Percentiles rank a stretch among this genome's conserved stretches.
These are phyloP conservation scores for Meriones unguiculatus DNA, from an alignment of 2,113 vertebrate species.

Conservation along the genomic window DNA sequence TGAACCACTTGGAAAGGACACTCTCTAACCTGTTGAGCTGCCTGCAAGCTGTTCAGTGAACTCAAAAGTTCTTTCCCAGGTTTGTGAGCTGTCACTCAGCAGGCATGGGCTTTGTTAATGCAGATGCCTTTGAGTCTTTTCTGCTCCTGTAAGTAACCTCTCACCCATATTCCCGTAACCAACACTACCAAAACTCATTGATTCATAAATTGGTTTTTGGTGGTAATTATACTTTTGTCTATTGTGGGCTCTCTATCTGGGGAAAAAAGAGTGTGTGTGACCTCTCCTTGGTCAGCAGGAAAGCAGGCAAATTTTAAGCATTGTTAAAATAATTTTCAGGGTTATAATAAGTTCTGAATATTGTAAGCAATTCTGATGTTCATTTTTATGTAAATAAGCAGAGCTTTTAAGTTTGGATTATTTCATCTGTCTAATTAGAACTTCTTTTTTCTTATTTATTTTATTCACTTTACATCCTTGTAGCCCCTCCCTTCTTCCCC, in stretches of 20 bases:
- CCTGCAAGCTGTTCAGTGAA: background rate
- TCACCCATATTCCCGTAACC: background rate
- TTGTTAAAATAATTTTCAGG: background rate
- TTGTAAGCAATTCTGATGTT: background rate
- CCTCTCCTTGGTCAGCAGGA: background rate
- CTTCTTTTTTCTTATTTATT: background rate
- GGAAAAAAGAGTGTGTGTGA: background rate
- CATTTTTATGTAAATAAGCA: background rate
- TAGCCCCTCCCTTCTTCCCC: too few species aligned
- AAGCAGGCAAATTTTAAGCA: background rate
- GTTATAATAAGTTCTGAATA: background rate
- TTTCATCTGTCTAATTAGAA: background rate
- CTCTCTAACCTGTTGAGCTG: background rate
- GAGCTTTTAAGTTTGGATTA: too few species aligned
- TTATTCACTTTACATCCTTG: too few species aligned
- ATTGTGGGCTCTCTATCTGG: too few species aligned
- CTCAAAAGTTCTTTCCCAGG: background rate
- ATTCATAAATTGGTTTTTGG: background rate
- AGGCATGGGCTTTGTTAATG: background rate
- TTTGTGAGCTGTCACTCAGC: background rate
- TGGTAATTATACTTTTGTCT: background rate
- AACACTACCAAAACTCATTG: background rate
- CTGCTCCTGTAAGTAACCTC: background rate
- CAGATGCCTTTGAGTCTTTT: background rate
- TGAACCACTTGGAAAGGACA: background rate